Base-by-base conservation (phyloP, 2,113 vertebrate species). In the Isurus oxyrinchus region DNA sequence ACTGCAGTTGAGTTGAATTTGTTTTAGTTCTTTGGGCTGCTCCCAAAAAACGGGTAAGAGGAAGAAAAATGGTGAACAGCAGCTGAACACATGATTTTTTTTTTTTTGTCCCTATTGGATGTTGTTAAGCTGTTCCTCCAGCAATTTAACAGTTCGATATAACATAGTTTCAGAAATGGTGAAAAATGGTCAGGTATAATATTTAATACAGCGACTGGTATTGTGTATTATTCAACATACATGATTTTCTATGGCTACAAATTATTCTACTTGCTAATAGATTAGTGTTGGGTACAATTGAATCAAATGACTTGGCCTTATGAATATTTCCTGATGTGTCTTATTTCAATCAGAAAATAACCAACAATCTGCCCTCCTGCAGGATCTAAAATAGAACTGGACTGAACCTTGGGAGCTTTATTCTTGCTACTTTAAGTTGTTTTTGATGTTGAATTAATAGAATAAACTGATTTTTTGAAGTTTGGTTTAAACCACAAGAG, bases 361-460 rank as follows among this genome's bases (percentile, higher is more conserved):
- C 31, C 91, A 94, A 19, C 57, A 40, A 40, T 40, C 91, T 63
- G 63, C 21, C 91, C n/a, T 61, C 59, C 63, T 94, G 14, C 59
- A 59, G 13, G 21, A 91, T 57, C 87, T 35, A 55, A 53, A 14
- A 7, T 93, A 5, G 19, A 49, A 5, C 49, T 53, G 59, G n/a
- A 94, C 59, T 63, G 59, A 94, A 94, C 88, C 35, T 94, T 16
- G 57, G 25, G 49, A 94, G 59, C 63, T 94, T 94, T 94, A 94
- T 63, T 21, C 91, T n/a, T 94, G 63, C 31, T 66, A 8, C 57
- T 61, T 40, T 40, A 66, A 25, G 14, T 13, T 91, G 25, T 31
- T 3, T 35, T 21, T 11, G 16, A 14, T 40, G 14, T 63, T n/a
- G 59, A 35, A n/a, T 94, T 94, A 2, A 61, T 63, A 16, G 13